Evolutionary conservation across 2,888 invertebrate species (phyloP).

Genomic region (Caenorhabditis panamensis): DNA sequence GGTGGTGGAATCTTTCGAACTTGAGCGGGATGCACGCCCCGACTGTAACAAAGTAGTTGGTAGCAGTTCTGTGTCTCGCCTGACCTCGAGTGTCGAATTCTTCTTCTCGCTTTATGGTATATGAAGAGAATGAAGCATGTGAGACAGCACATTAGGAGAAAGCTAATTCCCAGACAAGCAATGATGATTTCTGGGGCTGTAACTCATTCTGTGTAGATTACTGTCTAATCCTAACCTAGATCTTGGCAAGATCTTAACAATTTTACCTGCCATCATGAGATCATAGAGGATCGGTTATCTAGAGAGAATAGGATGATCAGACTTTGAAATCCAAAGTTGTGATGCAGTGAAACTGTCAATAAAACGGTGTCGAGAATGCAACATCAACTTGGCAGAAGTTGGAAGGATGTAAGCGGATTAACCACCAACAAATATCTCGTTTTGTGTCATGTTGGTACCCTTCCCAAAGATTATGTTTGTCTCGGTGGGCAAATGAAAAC

Average conservation of each 20-base stretch:
- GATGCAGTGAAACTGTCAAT: background rate
- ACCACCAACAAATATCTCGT: constrained; percentile 34
- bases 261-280: constrained; percentile 19
- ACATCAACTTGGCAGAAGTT: constrained; percentile 27
- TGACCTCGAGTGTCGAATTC: constrained; percentile 50
- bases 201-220: background rate
- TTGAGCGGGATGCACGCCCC: constrained; percentile 42
- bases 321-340: background rate
- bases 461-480: constrained; percentile 10
- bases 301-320: background rate
- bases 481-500: constrained; percentile 5
- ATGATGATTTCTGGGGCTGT: constrained; percentile 60
- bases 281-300: background rate
- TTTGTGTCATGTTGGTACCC: constrained; percentile 9
- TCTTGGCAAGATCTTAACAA: background rate
- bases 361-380: constrained; percentile 41
- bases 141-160: constrained; percentile 46
- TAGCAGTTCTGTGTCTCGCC: background rate
- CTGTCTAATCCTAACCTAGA: background rate
- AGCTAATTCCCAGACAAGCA: constrained; percentile 45
- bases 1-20: constrained; percentile 30
- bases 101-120: constrained; percentile 46
- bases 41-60: constrained; percentile 27
- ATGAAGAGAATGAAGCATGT: constrained; percentile 53
- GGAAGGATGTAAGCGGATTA: constrained; percentile 52